phyloP scores from a whole-genome alignment of 2,888 invertebrate species.

The Hesperia comma region DNA sequence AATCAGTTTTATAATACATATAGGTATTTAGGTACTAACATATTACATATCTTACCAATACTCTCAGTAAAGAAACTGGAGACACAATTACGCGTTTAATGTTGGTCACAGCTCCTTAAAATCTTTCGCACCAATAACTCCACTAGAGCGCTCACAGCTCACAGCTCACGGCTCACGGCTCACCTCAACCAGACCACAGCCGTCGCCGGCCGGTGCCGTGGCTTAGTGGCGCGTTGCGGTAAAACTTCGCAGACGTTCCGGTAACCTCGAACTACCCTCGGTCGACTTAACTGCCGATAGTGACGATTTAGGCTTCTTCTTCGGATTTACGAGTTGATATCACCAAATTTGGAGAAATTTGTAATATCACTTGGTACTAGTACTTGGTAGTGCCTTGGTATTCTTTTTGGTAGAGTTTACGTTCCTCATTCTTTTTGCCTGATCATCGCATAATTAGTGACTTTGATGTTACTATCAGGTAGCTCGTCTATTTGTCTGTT shows the following conservation, averaged over 20 bases:
- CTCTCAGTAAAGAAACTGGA: background rate
- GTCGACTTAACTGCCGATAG: background rate
- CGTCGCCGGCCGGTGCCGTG: background rate
- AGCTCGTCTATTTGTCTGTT: no score
- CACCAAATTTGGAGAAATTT: background rate
- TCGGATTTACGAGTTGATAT: conserved; percentile 1
- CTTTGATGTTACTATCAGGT: no score
- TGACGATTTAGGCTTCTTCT: background rate
- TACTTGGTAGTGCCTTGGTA: no score
- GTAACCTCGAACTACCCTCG: conserved; percentile 3
- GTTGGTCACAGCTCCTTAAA: conserved; percentile 23
- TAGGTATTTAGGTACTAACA: no score
- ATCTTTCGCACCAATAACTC: conserved; percentile 24
- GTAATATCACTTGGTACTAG: conserved; percentile 18
- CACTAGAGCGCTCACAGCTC: conserved; percentile 9
- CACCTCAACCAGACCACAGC: conserved; percentile 30
- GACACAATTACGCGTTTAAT: conserved; percentile 3
- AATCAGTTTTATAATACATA: no score
- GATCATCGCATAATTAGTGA: no score
- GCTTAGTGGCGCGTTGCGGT: conserved; percentile 31
- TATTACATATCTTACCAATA: no score
- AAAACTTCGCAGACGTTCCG: conserved; percentile 24
- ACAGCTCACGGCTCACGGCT: background rate
- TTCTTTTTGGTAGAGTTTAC: no score
- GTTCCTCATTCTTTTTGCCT: no score